A percentile compares a stretch with the other conserved stretches of the same genome.
phyloP scores from a whole-genome alignment of 1,140 invertebrate genomes.

The Achatina immaculata region DNA sequence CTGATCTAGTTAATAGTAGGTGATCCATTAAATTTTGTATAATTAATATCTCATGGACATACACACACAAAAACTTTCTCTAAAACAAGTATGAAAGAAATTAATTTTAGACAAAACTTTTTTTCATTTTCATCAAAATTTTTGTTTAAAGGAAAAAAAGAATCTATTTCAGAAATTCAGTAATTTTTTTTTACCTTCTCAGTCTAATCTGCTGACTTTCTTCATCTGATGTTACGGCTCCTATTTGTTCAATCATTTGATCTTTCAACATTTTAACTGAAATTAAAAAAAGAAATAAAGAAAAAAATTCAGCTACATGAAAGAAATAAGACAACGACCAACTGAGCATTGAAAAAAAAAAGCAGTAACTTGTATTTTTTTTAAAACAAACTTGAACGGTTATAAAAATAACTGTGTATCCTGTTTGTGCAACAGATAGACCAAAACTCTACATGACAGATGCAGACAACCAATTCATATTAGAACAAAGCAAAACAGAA shows the following conservation, averaged over 20 bases:
- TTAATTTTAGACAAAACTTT: too few species aligned
- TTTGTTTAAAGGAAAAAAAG: too few species aligned
- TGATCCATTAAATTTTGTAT: too few species aligned
- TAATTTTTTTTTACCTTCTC: slow-evolving; percentile 11
- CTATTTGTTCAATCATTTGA: slow-evolving; percentile 49
- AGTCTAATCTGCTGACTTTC: slow-evolving; percentile 6
- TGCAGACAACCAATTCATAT: too few species aligned
- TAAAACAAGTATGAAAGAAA: too few species aligned
- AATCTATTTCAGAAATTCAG: too few species aligned
- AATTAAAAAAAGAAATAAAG: background rate
- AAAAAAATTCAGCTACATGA: background rate
- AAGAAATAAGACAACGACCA: background rate
- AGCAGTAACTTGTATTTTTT: background rate
- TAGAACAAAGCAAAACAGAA: too few species aligned
- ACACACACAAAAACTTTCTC: too few species aligned
- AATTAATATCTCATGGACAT: too few species aligned
- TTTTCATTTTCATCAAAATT: too few species aligned
- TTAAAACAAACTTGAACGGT: background rate
- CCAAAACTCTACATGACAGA: background rate
- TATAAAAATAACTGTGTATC: background rate
- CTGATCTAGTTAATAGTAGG: background rate
- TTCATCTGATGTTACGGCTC: slow-evolving; percentile 52
- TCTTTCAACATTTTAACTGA: slow-evolving; percentile 48
- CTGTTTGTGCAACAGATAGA: background rate
- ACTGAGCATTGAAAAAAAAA: background rate